Base-by-base conservation (phyloP, 2,888 invertebrate species). In the Chesias legatella region DNA sequence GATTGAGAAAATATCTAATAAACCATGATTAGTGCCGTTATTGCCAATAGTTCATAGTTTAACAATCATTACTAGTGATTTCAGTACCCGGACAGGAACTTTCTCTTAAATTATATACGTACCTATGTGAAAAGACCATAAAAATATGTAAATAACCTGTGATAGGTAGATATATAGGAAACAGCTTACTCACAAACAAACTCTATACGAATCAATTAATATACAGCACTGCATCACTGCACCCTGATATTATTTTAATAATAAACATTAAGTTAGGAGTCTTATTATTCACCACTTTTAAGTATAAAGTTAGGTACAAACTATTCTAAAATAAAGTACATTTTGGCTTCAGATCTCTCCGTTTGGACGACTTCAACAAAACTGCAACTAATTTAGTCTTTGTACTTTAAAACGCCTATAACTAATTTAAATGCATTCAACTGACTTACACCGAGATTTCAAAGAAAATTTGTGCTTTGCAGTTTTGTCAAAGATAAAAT, bases 401-500 rank as follows among this genome's bases (percentile, higher is more conserved):
- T 85, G 83, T 84, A 85, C 84, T 83, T 78, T 66, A 64, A 54
- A 63, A 64, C 67, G 48, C 67, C 74, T 84, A 80, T 78, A 73
- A 55, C 82, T 84, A 85, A 51, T 67, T 73, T 85, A 85, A 85
- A 85, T 85, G 85, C 85, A 82, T 73, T 73, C 55, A 62, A 69
- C 67, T 71, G 73, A 80, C 74, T 75, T 72, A 35, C 60, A n/a
- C 62, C 58, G 62, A 74, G 63, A 67, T 68, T 60, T 61, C 67
- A 55, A 62, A 57, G 53, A 57, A 61, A 63, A 35, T 56, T 36
- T 36, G 28, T 50, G 56, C 32, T 46, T 51, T 59, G 67, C 73
- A 76, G 69, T 66, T 73, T 70, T 67, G 66, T 68, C 70, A 68
- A 73, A 61, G 60, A 61, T 47, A 57, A 52, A 60, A 59, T 63